These are phyloP conservation scores for Leptoclinus maculatus DNA, from an alignment of 2,797 vertebrate species.

Conservation along the genomic window DNA sequence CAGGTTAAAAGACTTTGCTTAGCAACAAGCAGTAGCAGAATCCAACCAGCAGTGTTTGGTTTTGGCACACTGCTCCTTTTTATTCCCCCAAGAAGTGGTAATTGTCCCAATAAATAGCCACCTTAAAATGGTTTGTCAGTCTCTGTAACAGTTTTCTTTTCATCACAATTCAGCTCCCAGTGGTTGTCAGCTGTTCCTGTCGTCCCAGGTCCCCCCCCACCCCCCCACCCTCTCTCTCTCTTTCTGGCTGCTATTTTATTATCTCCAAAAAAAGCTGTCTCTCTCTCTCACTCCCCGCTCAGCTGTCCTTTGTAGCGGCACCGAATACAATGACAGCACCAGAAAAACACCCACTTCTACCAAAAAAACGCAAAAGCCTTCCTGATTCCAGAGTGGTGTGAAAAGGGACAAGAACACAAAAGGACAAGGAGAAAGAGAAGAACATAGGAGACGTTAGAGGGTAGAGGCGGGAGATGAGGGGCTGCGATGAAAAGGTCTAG, in stretches of 20 bases:
- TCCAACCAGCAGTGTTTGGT: constrained; percentile 60
- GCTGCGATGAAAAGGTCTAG: constrained; percentile 80
- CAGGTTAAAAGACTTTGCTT: constrained; percentile 75
- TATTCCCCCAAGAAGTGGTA: constrained; percentile 58
- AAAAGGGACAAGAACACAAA: constrained; percentile 70
- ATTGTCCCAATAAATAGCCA: constrained; percentile 67
- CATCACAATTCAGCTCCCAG: constrained; percentile 73
- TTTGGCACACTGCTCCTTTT: constrained; percentile 63
- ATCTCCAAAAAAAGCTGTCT: constrained; percentile 73
- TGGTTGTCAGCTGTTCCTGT: constrained; percentile 68
- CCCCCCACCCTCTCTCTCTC: constrained; percentile 22
- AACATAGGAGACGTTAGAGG: constrained; percentile 58
- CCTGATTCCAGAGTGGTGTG: constrained; percentile 74
- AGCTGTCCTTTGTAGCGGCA: constrained; percentile 82
- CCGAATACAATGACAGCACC: constrained; percentile 81
- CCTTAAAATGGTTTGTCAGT: constrained; percentile 77
- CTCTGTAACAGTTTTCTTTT: constrained; percentile 70
- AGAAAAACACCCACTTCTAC: constrained; percentile 82
- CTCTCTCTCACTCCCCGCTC: constrained; percentile 70
- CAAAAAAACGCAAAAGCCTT: constrained; percentile 73
- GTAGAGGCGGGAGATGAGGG: constrained; percentile 40
- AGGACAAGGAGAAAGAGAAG: constrained; percentile 53
- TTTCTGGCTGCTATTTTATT: constrained; percentile 73
- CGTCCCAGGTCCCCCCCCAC: constrained; percentile 66
- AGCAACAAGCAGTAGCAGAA: constrained; percentile 76